Conservation (phyloP, 2,113 vertebrate genomes). For the Centropus unirufus region DNA sequence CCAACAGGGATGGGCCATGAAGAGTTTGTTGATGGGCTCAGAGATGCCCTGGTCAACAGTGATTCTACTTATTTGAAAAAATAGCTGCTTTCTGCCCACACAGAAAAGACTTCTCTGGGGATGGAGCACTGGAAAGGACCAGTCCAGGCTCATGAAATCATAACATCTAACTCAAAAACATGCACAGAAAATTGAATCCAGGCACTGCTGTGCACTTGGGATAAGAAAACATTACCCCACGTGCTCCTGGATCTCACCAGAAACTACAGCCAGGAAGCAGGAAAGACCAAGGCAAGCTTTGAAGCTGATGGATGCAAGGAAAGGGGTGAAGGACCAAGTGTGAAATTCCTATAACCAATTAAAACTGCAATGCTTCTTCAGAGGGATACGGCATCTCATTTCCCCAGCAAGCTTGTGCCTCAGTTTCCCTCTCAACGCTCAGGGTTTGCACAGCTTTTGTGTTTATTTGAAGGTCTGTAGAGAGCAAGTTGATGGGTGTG, state of each 20-base stretch:
- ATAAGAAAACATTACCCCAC: neutral
- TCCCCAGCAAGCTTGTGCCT: neutral
- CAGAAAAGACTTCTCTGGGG: no score
- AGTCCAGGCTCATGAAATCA: neutral
- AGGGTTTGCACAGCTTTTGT: neutral
- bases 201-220: neutral
- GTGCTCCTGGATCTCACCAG: neutral
- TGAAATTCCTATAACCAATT: neutral
- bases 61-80: neutral
- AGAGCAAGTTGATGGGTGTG: neutral
- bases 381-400: neutral
- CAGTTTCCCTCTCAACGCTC: neutral
- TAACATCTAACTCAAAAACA: neutral
- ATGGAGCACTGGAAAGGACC: neutral
- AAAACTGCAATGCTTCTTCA: neutral
- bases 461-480: neutral
- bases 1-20: no score
- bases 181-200: neutral
- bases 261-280: neutral
- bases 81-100: neutral
- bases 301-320: neutral
- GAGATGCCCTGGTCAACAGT: neutral
- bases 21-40: neutral
- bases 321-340: accelerated
- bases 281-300: neutral